phyloP scores from a whole-genome alignment of 1,140 invertebrate genomes.

The Pseudobourletiella spinata region DNA sequence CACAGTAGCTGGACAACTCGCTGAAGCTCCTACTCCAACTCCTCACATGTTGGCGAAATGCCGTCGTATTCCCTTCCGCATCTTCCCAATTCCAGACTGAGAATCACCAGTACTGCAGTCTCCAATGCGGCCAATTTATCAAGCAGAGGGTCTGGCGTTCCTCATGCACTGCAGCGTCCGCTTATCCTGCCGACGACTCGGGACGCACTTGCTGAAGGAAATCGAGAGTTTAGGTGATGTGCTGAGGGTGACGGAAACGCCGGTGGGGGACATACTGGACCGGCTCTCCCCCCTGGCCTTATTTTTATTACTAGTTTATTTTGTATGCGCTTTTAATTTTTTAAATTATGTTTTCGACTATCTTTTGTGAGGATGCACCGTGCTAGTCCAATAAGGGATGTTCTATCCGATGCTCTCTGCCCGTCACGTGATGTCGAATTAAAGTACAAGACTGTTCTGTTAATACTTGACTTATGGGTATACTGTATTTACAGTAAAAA shows the following conservation, averaged over 20 bases:
- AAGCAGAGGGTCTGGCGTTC: constrained; percentile 77
- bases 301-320: too few species aligned
- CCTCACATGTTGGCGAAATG: constrained; percentile 84
- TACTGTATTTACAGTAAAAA: too few species aligned
- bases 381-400: constrained; percentile 72
- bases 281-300: constrained; percentile 49
- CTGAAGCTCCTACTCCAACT: constrained; percentile 86
- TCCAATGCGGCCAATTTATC: constrained; percentile 40
- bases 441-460: constrained; percentile 92
- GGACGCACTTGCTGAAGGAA: constrained; percentile 78
- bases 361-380: constrained; percentile 66
- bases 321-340: too few species aligned
- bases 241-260: constrained; percentile 48
- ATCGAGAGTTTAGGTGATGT: constrained; percentile 45
- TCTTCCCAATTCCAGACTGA: background rate
- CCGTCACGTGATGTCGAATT: constrained; percentile 54
- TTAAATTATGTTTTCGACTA: constrained; percentile 49
- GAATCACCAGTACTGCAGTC: background rate
- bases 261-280: constrained; percentile 88
- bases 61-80: constrained; percentile 44
- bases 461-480: constrained; percentile 71
- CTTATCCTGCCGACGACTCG: constrained; percentile 69
- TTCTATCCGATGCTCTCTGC: constrained; percentile 46
- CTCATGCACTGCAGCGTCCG: constrained; percentile 91
- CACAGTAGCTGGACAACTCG: constrained; percentile 84